Base-by-base conservation (phyloP, 2,888 invertebrate species). In the Xylota sylvarum region DNA sequence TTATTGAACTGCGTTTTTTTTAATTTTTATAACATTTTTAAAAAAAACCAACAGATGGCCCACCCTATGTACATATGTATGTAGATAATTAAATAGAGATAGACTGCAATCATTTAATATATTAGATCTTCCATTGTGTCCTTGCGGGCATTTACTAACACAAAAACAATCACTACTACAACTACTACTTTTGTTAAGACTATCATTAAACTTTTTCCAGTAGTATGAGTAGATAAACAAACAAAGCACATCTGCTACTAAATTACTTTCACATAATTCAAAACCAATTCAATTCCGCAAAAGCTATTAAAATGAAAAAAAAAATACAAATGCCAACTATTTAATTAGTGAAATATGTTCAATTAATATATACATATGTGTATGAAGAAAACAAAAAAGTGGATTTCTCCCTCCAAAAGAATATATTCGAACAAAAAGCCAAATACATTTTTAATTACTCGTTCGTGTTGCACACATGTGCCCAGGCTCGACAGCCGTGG, bases 371-470 rank as follows among this genome's bases (percentile, higher is more conserved):
- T 23, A 23, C 23, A 1, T 23, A 3, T 1, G 23, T 23, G 23
- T 3, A 23, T 23, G 23, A 23, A 2, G 23, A 23, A 40, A 52
- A 12, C 19, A 17, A 58, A 65, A 48, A 60, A 43, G 64, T 55
- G 70, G 12, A 9, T 4, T 30, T 50, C 23, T 48, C 14, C 40
- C 17, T 72, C 19, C 52, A 55, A 43, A 27, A 50, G 14, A 40
- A 67, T 67, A 30, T 72, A 65, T 67, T 43, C 37, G 27, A 69
- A 72, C 37, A 37, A 55, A 58, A 74, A 56, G 19, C 12, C 67
- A 69, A 85, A 81, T 72, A 82, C 77, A 86, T 82, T 86, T 86
- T 86, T 86, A 86, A 86, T 86, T 86, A 82, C 82, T 73, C 62
- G 56, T 73, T 82, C 82, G 82, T 82, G 85, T 74, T 80, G 80